A percentile compares a stretch with the other conserved stretches of the same genome.
These are phyloP conservation scores for Cepphus grylle DNA, from an alignment of 2,113 vertebrate species.

Conservation along the genomic window DNA sequence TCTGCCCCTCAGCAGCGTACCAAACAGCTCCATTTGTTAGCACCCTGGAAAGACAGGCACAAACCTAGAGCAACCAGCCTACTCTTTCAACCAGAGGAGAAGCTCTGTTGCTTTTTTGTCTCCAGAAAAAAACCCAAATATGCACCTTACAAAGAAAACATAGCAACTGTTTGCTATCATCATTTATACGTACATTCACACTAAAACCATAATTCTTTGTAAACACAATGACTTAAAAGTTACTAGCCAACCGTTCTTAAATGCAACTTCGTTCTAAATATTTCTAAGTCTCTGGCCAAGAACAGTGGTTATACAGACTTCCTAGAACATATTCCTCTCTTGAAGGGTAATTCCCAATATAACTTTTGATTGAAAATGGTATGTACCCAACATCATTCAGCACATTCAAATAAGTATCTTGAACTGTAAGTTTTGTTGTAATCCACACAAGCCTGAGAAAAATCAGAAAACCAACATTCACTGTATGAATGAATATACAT, in stretches of 20 bases:
- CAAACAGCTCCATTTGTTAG: neutral
- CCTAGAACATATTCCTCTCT: neutral
- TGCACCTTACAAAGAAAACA: neutral
- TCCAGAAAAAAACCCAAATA: neutral
- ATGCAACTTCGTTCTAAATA: neutral
- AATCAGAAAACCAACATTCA: neutral
- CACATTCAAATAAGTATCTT: neutral
- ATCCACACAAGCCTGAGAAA: neutral
- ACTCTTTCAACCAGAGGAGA: neutral
- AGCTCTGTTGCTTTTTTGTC: neutral
- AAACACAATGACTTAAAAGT: neutral
- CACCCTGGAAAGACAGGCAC: neutral
- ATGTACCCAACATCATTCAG: neutral
- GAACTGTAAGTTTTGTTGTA: neutral
- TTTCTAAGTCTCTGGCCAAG: neutral
- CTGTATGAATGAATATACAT: neutral
- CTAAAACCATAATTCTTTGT: neutral
- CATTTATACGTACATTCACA: neutral
- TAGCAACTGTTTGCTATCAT: neutral
- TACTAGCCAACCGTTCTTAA: neutral
- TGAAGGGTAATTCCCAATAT: neutral
- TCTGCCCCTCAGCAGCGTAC: neutral
- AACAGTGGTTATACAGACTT: neutral
- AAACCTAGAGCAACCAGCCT: neutral
- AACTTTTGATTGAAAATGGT: neutral